Conservation (phyloP, 2,888 invertebrate genomes). For the Amphipyra berbera region DNA sequence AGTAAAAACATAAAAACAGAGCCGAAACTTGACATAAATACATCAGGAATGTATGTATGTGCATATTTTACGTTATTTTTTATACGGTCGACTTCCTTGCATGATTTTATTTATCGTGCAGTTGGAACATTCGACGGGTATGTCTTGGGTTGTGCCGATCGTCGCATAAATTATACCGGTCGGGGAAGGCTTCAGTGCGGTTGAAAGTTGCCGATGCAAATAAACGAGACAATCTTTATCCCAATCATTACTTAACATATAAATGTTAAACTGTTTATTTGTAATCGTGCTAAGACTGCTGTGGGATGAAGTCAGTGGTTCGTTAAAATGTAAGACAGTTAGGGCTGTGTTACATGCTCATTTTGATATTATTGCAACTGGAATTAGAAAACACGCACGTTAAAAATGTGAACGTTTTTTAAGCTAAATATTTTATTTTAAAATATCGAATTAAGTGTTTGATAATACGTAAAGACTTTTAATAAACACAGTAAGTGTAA, state of each 20-base stretch:
- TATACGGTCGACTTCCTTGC: constrained; percentile 52
- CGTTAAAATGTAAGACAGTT: constrained; percentile 24
- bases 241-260: constrained; percentile 57
- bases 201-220: constrained; percentile 63
- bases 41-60: constrained; percentile 55
- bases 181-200: constrained; percentile 25
- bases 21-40: constrained; percentile 39
- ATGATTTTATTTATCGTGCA: constrained; percentile 51
- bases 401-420: neutral
- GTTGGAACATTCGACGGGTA: constrained; percentile 37
- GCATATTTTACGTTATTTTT: constrained; percentile 53
- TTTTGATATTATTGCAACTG: neutral
- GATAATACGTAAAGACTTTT: too few species aligned
- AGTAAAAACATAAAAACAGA: constrained; percentile 33
- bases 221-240: constrained; percentile 56
- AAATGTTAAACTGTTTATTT: constrained; percentile 56
- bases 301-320: constrained; percentile 31
- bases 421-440: too few species aligned
- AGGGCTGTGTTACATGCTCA: constrained; percentile 13
- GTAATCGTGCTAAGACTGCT: constrained; percentile 38
- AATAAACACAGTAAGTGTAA: too few species aligned
- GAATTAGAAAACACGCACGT: constrained; percentile 1
- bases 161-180: constrained; percentile 60
- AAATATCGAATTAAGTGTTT: too few species aligned
- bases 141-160: constrained; percentile 33